Percentiles rank a stretch among this genome's conserved stretches.
Conservation (phyloP, 2,888 invertebrate genomes). For the Allygus modestus region DNA sequence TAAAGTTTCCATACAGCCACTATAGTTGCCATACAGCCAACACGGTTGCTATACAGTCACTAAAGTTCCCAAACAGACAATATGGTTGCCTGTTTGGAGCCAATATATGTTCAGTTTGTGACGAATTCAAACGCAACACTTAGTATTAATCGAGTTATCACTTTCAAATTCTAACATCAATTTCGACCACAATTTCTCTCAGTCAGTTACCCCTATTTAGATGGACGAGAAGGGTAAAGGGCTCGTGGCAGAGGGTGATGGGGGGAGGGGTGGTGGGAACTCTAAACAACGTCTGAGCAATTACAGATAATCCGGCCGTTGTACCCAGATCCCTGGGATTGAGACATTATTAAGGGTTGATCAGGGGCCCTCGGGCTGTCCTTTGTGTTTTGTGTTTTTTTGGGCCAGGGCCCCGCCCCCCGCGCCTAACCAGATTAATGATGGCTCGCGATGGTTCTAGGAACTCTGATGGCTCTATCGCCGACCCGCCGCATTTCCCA, state of each 20-base stretch:
- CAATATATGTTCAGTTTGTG: too few relatives aligned
- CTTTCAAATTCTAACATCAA: too few relatives aligned
- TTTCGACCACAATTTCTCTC: too few relatives aligned
- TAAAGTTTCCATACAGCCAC: too few relatives aligned
- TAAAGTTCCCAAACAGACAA: too few relatives aligned
- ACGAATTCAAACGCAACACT: too few relatives aligned
- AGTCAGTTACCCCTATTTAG: too few relatives aligned
- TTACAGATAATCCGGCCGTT: constrained; percentile 38
- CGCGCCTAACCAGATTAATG: constrained; percentile 38
- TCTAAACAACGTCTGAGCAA: constrained; percentile 17
- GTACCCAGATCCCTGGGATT: not conserved
- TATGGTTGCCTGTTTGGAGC: too few relatives aligned
- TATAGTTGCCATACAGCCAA: too few relatives aligned
- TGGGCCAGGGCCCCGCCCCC: constrained; percentile 32
- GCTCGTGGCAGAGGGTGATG: not conserved
- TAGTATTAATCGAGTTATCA: too few relatives aligned
- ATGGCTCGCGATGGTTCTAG: constrained; percentile 21
- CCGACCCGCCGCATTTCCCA: not conserved
- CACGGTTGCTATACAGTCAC: too few relatives aligned
- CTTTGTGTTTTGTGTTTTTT: constrained; percentile 37
- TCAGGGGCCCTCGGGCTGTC: constrained; percentile 41
- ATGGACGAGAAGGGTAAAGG: too few relatives aligned
- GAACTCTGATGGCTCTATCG: constrained; percentile 46
- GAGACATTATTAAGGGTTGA: constrained; percentile 50
- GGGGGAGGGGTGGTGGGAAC: not conserved